These are phyloP conservation scores for Drosophila pectinifera DNA, from an alignment of 1,140 invertebrate species.

Conservation along the genomic window DNA sequence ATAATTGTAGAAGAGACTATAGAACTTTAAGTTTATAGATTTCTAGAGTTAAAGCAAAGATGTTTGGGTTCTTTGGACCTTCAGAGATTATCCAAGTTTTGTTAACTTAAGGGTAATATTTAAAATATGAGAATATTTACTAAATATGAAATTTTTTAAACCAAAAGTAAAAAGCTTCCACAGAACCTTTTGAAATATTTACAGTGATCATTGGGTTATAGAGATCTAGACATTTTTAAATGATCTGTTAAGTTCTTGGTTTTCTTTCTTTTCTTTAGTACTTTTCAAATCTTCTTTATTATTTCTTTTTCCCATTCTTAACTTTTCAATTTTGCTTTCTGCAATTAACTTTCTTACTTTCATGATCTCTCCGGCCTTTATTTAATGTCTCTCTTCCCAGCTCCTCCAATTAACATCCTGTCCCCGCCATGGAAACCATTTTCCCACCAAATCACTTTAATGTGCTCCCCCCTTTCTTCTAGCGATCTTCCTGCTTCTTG, in stretches of 20 bases:
- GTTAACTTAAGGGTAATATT: too few species aligned
- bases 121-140: background rate
- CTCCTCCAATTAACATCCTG: slow-evolving; percentile 9
- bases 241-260: background rate
- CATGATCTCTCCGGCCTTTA: slow-evolving; percentile 4
- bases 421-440: background rate
- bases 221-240: too few species aligned
- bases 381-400: background rate
- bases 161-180: too few species aligned
- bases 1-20: background rate
- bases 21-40: background rate
- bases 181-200: too few species aligned
- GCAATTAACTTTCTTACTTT: background rate
- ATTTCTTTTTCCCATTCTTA: background rate
- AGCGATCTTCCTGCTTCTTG: slow-evolving; percentile 3
- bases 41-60: background rate
- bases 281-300: background rate
- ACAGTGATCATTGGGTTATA: too few species aligned
- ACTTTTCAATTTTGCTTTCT: background rate
- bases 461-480: background rate
- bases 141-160: too few species aligned
- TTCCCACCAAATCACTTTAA: slow-evolving; percentile 11
- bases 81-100: background rate
- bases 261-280: background rate
- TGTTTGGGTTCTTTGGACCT: background rate